phyloP scores from a whole-genome alignment of 2,113 vertebrate species.

The Clinocottus analis region DNA sequence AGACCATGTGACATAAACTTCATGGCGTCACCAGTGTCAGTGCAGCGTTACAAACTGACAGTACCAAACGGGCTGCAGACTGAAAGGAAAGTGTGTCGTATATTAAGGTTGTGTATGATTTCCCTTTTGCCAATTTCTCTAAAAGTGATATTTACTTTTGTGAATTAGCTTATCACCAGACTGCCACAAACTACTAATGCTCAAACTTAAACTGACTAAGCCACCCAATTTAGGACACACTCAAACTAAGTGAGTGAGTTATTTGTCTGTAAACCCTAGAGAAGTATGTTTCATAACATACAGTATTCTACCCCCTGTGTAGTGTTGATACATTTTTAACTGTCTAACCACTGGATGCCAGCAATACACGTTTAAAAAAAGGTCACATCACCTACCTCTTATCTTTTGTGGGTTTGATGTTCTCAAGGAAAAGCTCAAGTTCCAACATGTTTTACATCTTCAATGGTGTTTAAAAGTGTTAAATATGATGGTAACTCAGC shows the following conservation, averaged over 20 bases:
- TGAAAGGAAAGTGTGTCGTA: not conserved
- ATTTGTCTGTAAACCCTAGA: not conserved
- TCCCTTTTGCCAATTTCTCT: slow-evolving; percentile 52
- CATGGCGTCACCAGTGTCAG: not conserved
- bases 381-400: slow-evolving; percentile 76
- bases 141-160: not conserved
- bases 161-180: slow-evolving; percentile 31
- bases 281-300: not conserved
- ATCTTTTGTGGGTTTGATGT: slow-evolving; percentile 46
- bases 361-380: slow-evolving; percentile 61
- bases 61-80: not conserved
- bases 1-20: slow-evolving; percentile 40
- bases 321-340: slow-evolving; percentile 32
- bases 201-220: slow-evolving; percentile 43
- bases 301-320: slow-evolving; percentile 45
- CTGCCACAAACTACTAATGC: slow-evolving; percentile 53
- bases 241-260: not conserved
- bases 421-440: slow-evolving; percentile 33
- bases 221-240: not conserved
- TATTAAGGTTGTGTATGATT: slow-evolving; percentile 8
- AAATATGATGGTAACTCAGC: not conserved
- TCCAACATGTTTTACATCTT: slow-evolving; percentile 33
- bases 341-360: slow-evolving; percentile 67
- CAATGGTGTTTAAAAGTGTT: slow-evolving; percentile 5
- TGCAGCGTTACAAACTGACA: not conserved